Base-by-base conservation (phyloP, 2,797 vertebrate genomes). In the Anguilla marmorata region DNA sequence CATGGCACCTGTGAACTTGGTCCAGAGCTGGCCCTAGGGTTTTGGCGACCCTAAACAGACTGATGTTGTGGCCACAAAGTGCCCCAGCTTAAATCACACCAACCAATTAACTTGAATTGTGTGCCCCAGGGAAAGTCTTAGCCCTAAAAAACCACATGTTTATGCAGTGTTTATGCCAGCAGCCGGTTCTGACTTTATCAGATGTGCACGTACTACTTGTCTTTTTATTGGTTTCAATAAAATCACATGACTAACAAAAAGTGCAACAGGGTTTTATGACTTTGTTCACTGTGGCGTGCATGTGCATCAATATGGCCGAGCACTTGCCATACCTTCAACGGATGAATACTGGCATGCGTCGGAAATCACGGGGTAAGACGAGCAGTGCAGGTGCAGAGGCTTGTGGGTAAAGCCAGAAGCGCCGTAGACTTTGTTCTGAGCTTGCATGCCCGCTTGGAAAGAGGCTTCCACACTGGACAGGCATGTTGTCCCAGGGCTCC, bases 301-400 rank as follows among this genome's bases (percentile, higher is more conserved):
- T 74, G 69, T 74, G 30, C 30, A 16, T 74, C 3, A 24, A 82
- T 27, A 2, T 52, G 45, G 5, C 6, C 58, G 27, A 33, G 83
- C 83, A 9, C 7, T 33, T 33, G 16, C 14, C 19, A 4, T 97
- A 98, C 98, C 98, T 97, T 98, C 97, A 89, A 96, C 94, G 0
- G 95, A 89, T 58, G 96, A 94, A 89, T 96, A 98, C 90, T 96
- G 97, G 92, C 96, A 97, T 0, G 96, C 93, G 90, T 97, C 96
- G 76, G 95, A 93, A 85, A 96, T 92, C 79, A 94, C 91, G 82
- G 95, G 93, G 84, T 97, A 97, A 2, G 96, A 94, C 1, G 96
- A 94, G 91, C 97, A 97, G 94, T 96, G 97, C 87, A 97, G 94
- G 48, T 96, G 96, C 89, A 97, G 94, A 89, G 94, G 94, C 89